Evolutionary conservation across 1,140 invertebrate genomes (phyloP), one percentile per base, ranked within the genome.

Genomic region (Hormaphis cornu): DNA sequence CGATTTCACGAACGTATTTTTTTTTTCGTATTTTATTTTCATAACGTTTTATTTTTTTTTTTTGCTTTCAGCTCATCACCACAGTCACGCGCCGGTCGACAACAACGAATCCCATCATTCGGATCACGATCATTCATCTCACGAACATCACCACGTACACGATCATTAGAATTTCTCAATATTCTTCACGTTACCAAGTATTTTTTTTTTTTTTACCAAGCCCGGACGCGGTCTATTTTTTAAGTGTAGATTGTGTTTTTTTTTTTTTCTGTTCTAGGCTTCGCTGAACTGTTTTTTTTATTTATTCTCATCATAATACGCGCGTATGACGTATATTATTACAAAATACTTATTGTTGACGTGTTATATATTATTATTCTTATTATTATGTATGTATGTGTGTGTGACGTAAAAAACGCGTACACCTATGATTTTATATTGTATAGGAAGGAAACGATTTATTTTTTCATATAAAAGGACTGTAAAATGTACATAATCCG

Each of bases 41-140:
- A 28, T 18, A 30, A 16, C 18, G 16, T n/a, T 20, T 18, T 18
- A 20, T 33, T 30, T 24, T 35, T 22, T 48, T 48, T 18, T 56
- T 56, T 56, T n/a, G n/a, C n/a, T n/a, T 56, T 37, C 54, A 56
- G 54, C 54, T 37, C 54, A 56, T 56, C 54, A 37, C 16, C 54
- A 56, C 12, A 56, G 54, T 56, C 54, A 56, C 33, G 54, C 1
- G 10, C 5, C 33, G 6, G 20, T 37, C 8, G 20, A 56, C 20
- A 56, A 37, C 18, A 1, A 56, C 30, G 30, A 6, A 6, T 33
- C n/a, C n/a, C n/a, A n/a, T n/a, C n/a, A n/a, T n/a, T n/a, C n/a
- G n/a, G n/a, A n/a, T n/a, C n/a, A 56, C 54, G 54, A 56, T 37
- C 54, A 56, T 56, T 56, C 54, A 22, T 56, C 33, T 37, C 33